Evolutionary conservation across 1,140 invertebrate genomes (phyloP).

Genomic region (Solenopsis invicta): DNA sequence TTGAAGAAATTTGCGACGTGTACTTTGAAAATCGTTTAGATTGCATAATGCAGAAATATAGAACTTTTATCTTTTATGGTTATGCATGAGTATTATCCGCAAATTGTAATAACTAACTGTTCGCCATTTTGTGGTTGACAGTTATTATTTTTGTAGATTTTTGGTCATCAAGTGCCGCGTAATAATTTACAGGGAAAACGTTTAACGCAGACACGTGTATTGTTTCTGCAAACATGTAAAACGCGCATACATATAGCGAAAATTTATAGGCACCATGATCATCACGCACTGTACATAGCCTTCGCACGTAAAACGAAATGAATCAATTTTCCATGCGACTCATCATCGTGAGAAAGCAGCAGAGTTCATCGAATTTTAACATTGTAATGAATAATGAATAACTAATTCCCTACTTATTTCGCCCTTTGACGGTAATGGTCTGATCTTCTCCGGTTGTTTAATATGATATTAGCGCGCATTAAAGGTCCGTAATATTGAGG

Average conservation of each 20-base stretch:
- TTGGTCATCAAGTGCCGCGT: not conserved
- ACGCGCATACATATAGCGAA: not conserved
- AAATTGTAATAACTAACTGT: not conserved
- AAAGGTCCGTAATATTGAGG: constrained; percentile 29
- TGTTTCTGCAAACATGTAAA: not conserved
- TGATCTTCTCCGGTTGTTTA: constrained; percentile 48
- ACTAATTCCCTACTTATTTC: constrained; percentile 42
- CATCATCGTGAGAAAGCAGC: constrained; percentile 20
- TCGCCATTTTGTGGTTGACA: not conserved
- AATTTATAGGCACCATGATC: not conserved
- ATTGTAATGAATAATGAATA: constrained; percentile 55
- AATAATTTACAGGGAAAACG: constrained; percentile 14
- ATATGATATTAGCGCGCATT: constrained; percentile 48
- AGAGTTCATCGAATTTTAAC: constrained; percentile 33
- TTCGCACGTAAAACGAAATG: constrained; percentile 13
- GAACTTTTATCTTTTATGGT: not conserved
- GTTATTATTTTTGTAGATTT: constrained; percentile 26
- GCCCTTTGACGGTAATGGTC: constrained; percentile 25
- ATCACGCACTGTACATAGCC: not conserved
- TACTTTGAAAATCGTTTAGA: not conserved
- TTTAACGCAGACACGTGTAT: constrained; percentile 20
- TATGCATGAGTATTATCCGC: not conserved
- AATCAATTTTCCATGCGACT: constrained; percentile 38
- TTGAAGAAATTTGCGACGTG: not conserved
- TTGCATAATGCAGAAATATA: not conserved